phyloP scores from a whole-genome alignment of 2,888 invertebrate species.

The Dione vanillae region DNA sequence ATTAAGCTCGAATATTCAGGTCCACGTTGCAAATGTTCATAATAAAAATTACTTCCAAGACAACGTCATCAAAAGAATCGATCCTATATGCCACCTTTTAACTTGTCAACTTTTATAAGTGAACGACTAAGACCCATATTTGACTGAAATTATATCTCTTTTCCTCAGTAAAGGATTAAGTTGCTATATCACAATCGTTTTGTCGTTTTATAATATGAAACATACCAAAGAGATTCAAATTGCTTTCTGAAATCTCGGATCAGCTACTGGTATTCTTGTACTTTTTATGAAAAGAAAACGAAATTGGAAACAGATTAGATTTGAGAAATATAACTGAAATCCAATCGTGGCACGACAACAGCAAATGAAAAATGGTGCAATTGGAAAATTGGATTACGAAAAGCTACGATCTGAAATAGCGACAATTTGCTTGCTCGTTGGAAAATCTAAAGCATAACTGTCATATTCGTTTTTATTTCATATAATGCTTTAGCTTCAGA shows the following conservation, averaged over 20 bases:
- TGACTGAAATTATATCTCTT: too few species aligned
- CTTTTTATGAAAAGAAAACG: conserved; percentile 26
- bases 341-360: conserved; percentile 20
- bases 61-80: too few species aligned
- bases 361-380: conserved; percentile 37
- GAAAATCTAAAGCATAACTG: conserved; percentile 11
- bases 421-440: conserved; percentile 29
- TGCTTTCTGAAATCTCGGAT: conserved; percentile 15
- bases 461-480: not conserved
- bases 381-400: conserved; percentile 35
- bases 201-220: conserved; percentile 2
- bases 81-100: too few species aligned
- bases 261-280: conserved; percentile 16
- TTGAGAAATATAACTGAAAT: conserved; percentile 27
- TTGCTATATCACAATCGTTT: not conserved
- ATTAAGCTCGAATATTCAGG: too few species aligned
- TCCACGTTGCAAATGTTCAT: too few species aligned
- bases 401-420: conserved; percentile 31
- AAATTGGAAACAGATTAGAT: conserved; percentile 26
- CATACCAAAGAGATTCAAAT: conserved; percentile 11
- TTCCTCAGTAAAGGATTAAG: not conserved
- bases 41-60: too few species aligned
- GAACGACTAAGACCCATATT: too few species aligned
- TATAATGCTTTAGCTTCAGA: too few species aligned
- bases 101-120: too few species aligned